Evolutionary conservation across 1,140 invertebrate genomes (phyloP).

Genomic region (Trachymyrmex septentrionalis): DNA sequence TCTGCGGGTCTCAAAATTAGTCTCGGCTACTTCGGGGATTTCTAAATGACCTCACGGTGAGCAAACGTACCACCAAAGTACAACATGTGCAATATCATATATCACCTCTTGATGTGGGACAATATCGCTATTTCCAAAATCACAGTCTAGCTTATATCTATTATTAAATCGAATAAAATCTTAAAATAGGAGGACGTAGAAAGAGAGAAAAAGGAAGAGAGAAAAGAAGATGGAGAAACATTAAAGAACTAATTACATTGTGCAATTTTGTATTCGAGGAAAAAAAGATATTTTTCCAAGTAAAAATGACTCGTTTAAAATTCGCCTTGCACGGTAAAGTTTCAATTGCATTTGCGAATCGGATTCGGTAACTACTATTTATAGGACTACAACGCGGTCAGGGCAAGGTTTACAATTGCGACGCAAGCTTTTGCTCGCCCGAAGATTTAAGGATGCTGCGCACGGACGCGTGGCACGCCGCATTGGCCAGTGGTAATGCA

Average conservation of each 20-base stretch:
- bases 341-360: constrained; percentile 1
- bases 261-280: not conserved
- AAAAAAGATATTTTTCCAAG: not conserved
- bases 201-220: not conserved
- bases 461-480: constrained; percentile 38
- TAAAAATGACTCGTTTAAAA: not conserved
- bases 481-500: constrained; percentile 61
- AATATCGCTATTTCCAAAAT: not conserved
- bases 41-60: not conserved
- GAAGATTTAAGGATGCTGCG: constrained; percentile 68
- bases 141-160: not conserved
- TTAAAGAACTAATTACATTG: not conserved
- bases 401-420: constrained; percentile 39
- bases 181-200: not conserved
- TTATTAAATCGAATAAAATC: not conserved
- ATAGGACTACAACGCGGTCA: constrained; percentile 13
- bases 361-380: not conserved
- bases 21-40: constrained; percentile 38
- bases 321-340: constrained; percentile 5
- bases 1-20: constrained; percentile 65
- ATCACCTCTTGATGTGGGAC: not conserved
- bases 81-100: constrained; percentile 24
- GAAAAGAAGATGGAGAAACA: not conserved
- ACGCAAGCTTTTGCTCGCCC: constrained; percentile 49
- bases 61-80: not conserved